Evolutionary conservation across 1,140 invertebrate species (phyloP).

Genomic region (Achatina immaculata): DNA sequence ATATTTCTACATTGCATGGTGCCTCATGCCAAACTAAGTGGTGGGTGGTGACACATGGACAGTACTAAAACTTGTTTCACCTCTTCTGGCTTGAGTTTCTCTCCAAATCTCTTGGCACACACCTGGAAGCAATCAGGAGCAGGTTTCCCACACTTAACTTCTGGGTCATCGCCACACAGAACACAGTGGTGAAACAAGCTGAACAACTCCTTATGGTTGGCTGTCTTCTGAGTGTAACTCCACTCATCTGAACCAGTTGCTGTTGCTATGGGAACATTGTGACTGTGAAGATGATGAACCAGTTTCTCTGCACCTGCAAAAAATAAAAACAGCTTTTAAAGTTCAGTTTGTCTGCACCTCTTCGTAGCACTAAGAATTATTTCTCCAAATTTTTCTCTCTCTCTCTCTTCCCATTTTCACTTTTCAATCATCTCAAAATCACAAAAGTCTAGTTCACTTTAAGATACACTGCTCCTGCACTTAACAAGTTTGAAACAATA

Average conservation of each 20-base stretch:
- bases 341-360: too few species aligned
- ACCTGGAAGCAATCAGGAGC: conserved; percentile 93
- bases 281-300: conserved; percentile 82
- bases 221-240: conserved; percentile 84
- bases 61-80: conserved; percentile 36
- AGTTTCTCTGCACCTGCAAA: conserved; percentile 86
- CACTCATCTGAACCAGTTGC: conserved; percentile 88
- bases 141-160: conserved; percentile 92
- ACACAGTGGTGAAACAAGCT: conserved; percentile 86
- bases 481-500: not conserved
- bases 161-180: conserved; percentile 86
- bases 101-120: conserved; percentile 82
- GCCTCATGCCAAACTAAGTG: too few species aligned
- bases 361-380: too few species aligned
- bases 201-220: conserved; percentile 81
- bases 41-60: too few species aligned
- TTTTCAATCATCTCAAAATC: too few species aligned
- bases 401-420: too few species aligned
- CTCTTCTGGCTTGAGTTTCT: conserved; percentile 56
- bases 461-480: too few species aligned
- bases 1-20: too few species aligned
- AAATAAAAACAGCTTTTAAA: not conserved
- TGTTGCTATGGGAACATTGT: conserved; percentile 75
- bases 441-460: too few species aligned
- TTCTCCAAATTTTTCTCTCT: too few species aligned